Conservation (phyloP, 2,113 vertebrate genomes). For the Pogona vitticeps region DNA sequence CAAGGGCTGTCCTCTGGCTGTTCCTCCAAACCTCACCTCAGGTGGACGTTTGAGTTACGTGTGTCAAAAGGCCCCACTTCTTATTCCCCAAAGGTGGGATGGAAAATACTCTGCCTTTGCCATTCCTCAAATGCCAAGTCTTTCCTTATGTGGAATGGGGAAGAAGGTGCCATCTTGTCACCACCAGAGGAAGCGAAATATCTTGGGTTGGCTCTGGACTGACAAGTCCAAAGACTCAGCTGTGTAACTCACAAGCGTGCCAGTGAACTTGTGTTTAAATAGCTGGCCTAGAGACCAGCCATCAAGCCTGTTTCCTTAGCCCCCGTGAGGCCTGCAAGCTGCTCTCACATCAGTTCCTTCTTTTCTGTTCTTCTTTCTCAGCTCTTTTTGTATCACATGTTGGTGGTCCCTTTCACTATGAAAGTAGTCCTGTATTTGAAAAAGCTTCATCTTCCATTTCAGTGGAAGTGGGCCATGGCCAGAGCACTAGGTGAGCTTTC, state of each 20-base stretch:
- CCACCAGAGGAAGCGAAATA: no score
- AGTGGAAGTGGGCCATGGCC: not conserved
- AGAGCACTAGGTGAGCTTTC: not conserved
- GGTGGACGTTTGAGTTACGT: no score
- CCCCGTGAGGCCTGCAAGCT: not conserved
- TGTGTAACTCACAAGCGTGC: not conserved
- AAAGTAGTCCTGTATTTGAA: no score
- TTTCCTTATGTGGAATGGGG: no score
- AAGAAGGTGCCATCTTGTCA: no score
- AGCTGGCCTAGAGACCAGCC: not conserved
- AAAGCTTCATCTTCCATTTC: not conserved
- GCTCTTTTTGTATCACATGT: not conserved
- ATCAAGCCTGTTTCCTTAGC: not conserved
- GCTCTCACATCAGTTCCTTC: not conserved
- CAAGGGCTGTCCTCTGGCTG: no score
- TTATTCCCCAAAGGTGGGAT: no score
- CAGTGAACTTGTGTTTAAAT: not conserved
- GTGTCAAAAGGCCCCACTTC: no score
- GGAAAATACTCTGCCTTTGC: no score
- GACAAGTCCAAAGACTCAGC: not conserved
- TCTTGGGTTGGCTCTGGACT: no score
- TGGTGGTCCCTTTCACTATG: not conserved
- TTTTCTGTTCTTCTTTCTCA: not conserved
- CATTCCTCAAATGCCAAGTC: no score
- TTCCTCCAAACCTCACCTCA: no score